Conservation (phyloP, 2,888 invertebrate species). For the Tolmerus cingulatus region DNA sequence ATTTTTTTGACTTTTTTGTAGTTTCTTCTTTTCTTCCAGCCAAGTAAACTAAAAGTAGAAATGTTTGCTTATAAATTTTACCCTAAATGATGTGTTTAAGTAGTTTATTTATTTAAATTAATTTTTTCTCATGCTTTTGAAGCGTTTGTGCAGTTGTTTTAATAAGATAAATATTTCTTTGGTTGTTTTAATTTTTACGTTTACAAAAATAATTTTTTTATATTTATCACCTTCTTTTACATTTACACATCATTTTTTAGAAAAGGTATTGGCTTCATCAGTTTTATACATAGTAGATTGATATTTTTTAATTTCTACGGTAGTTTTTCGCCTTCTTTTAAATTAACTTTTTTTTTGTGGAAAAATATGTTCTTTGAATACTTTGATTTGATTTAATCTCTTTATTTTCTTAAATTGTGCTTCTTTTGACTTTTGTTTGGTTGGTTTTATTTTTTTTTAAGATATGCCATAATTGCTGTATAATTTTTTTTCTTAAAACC, state of each 20-base stretch:
- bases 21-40: background rate
- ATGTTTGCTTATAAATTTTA: background rate
- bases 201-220: background rate
- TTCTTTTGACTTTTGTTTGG: background rate
- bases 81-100: background rate
- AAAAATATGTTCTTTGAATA: background rate
- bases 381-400: background rate
- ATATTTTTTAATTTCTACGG: background rate
- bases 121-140: background rate
- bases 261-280: background rate
- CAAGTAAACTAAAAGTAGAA: background rate
- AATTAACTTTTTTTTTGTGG: background rate
- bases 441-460: background rate
- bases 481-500: background rate
- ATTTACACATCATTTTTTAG: background rate
- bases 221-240: background rate
- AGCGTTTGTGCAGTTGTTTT: background rate
- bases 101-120: background rate
- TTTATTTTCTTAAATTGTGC: background rate
- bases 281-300: background rate
- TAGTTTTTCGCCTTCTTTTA: background rate
- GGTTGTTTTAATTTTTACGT: background rate
- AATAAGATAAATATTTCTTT: background rate
- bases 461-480: background rate
- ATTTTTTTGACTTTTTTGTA: no score